Conservation (phyloP, 2,113 vertebrate genomes). For the Trachemys scripta region DNA sequence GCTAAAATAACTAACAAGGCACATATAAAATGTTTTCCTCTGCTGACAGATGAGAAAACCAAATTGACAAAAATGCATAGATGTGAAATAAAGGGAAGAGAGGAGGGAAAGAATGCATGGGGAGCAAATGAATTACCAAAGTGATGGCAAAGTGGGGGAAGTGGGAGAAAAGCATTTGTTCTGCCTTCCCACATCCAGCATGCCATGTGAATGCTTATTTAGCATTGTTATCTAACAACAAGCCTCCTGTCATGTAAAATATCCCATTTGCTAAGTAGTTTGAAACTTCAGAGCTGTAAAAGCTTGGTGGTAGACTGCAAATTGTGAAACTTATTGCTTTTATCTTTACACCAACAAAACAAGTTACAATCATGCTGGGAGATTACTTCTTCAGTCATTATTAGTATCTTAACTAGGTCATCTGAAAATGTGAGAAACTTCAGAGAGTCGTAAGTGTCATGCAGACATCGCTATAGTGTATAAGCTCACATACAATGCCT, state of each 20-base stretch:
- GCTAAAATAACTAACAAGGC: conserved; percentile 35
- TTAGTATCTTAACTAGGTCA: conserved; percentile 66
- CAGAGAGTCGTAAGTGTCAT: conserved; percentile 63
- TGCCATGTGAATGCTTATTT: conserved; percentile 10
- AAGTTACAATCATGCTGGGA: conserved; percentile 53
- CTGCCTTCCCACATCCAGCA: conserved; percentile 39
- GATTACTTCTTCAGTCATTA: conserved; percentile 56
- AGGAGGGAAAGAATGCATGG: not conserved
- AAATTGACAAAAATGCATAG: conserved; percentile 53
- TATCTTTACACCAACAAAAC: conserved; percentile 62
- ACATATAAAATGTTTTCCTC: conserved; percentile 51
- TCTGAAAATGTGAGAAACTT: conserved; percentile 65
- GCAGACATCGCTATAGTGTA: conserved; percentile 36
- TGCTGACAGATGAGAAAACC: conserved; percentile 52
- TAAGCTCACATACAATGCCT: conserved; percentile 39
- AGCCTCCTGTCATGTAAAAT: conserved; percentile 47
- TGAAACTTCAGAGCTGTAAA: conserved; percentile 50
- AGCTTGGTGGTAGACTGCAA: conserved; percentile 53
- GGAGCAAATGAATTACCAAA: conserved; percentile 41
- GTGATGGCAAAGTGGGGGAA: conserved; percentile 27
- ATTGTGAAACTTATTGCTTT: conserved; percentile 54
- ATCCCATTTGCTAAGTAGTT: conserved; percentile 52
- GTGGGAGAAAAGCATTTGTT: conserved; percentile 42
- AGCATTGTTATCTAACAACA: conserved; percentile 46
- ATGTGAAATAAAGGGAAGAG: conserved; percentile 52